phyloP scores from a whole-genome alignment of 2,113 vertebrate genomes.

The Mohoua ochrocephala region DNA sequence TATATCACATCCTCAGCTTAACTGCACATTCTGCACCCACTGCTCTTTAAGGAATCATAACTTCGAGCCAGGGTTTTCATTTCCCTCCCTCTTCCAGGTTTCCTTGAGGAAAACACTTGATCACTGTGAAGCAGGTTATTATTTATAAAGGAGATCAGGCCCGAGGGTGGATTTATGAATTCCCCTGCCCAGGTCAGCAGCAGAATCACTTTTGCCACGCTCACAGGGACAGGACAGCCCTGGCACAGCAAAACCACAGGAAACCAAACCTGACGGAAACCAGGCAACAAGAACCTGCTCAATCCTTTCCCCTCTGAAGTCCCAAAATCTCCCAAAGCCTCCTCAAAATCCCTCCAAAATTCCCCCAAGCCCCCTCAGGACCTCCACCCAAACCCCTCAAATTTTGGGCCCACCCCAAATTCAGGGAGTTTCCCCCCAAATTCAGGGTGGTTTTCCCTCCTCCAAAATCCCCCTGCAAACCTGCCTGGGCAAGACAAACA shows the following conservation, averaged over 20 bases:
- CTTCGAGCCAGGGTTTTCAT: background rate
- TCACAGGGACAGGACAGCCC: background rate
- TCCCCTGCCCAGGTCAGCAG: background rate
- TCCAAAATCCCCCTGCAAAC: background rate
- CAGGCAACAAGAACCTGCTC: background rate
- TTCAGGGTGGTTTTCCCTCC: background rate
- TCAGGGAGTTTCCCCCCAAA: background rate
- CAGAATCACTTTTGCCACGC: accelerated
- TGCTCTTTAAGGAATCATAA: conserved; percentile 33
- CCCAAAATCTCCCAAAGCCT: background rate
- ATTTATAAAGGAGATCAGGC: background rate
- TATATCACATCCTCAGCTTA: background rate
- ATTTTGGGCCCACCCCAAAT: background rate
- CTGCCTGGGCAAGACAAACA: accelerated
- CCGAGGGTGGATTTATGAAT: background rate
- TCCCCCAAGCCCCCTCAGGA: accelerated
- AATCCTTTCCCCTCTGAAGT: background rate
- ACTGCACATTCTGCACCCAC: background rate
- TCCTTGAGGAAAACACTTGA: background rate
- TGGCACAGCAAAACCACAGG: too few species aligned
- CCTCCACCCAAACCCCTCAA: accelerated
- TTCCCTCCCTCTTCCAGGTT: background rate
- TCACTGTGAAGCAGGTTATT: background rate
- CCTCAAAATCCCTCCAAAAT: background rate
- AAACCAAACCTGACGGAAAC: background rate